A percentile compares a stretch with the other conserved stretches of the same genome.
Evolutionary conservation across 1,140 invertebrate species (phyloP).

Genomic region (Drosophila nikananu): DNA sequence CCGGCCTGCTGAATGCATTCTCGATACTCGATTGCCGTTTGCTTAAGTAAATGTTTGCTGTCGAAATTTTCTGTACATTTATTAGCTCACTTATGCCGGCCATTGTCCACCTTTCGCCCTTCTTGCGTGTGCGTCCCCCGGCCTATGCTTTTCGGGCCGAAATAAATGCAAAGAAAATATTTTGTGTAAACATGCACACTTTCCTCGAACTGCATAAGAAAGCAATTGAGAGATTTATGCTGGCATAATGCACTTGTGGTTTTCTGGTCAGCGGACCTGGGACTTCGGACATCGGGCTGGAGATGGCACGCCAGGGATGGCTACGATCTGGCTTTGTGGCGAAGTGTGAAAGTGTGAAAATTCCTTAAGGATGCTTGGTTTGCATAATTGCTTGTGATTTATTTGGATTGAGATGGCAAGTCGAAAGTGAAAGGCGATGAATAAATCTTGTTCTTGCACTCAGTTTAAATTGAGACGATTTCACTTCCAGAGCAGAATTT

Average conservation of each 20-base stretch:
- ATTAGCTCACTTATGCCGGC: constrained; percentile 73
- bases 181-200: constrained; percentile 75
- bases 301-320: constrained; percentile 46
- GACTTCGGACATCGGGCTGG: constrained; percentile 16
- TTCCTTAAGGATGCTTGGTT: constrained; percentile 79
- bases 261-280: constrained; percentile 44
- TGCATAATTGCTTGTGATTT: constrained; percentile 81
- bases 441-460: constrained; percentile 2
- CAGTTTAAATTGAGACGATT: constrained; percentile 6
- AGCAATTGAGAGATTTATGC: constrained; percentile 77
- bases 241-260: constrained; percentile 73
- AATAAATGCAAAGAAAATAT: constrained; percentile 81
- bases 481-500: neutral
- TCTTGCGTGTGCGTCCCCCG: constrained; percentile 56
- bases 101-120: constrained; percentile 27
- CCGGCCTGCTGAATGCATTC: constrained; percentile 12
- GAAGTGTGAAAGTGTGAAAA: constrained; percentile 78
- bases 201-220: constrained; percentile 69
- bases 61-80: constrained; percentile 82
- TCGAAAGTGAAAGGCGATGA: constrained; percentile 54
- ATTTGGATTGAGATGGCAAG: constrained; percentile 69
- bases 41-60: constrained; percentile 82
- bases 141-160: constrained; percentile 21
- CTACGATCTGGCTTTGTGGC: constrained; percentile 54
- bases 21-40: constrained; percentile 66